A percentile compares a stretch with the other conserved stretches of the same genome.
Evolutionary conservation across 2,888 invertebrate genomes (phyloP).

Genomic region (Drosophila suboccidentalis): DNA sequence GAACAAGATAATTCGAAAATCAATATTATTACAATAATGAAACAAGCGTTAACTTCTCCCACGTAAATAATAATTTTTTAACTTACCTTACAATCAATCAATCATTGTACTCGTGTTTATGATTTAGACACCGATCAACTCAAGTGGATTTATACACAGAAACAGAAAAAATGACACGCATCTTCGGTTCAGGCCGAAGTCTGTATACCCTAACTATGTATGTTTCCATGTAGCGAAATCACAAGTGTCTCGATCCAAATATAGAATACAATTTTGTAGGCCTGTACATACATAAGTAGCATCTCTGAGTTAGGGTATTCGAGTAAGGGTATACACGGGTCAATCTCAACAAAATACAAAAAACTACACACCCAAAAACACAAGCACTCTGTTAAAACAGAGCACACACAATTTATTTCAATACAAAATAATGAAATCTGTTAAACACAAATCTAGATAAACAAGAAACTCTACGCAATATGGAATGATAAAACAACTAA

Average conservation of each 20-base stretch:
- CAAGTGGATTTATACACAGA: constrained; percentile 10
- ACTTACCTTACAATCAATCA: constrained; percentile 57
- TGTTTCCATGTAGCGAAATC: constrained; percentile 1
- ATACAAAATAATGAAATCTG: constrained; percentile 35
- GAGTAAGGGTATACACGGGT: constrained; percentile 39
- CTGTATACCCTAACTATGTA: constrained; percentile 20
- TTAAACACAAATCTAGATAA: constrained; percentile 47
- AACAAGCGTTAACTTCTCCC: constrained; percentile 79
- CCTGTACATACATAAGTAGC: constrained; percentile 20
- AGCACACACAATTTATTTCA: constrained; percentile 45
- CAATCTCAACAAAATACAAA: constrained; percentile 19
- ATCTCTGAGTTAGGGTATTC: neutral
- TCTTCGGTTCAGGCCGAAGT: constrained; percentile 23
- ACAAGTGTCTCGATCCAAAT: constrained; percentile 6
- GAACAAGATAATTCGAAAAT: constrained; percentile 18
- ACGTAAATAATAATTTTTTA: constrained; percentile 66
- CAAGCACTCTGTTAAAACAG: neutral
- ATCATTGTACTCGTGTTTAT: constrained; percentile 49
- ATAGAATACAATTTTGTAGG: constrained; percentile 5
- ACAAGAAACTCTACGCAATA: constrained; percentile 42
- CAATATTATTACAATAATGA: constrained; percentile 31
- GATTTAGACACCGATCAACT: constrained; percentile 54
- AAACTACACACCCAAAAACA: constrained; percentile 12
- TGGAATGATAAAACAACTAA: constrained; percentile 66
- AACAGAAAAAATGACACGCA: neutral